These are phyloP conservation scores for Crotalus helleri DNA, from an alignment of 2,113 vertebrate genomes.

Conservation along the genomic window DNA sequence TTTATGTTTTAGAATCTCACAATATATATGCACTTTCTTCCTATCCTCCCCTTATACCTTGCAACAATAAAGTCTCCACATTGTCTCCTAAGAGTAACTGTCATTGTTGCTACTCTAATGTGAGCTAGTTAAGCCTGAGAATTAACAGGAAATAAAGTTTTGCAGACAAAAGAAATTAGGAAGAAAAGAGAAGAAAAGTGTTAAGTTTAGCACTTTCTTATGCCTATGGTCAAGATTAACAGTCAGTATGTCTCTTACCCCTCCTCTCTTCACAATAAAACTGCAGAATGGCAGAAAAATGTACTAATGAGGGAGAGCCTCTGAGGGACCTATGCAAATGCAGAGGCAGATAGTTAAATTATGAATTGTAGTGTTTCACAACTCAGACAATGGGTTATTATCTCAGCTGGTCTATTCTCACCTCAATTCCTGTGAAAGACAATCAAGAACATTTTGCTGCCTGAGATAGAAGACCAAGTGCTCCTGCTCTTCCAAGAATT, in stretches of 20 bases:
- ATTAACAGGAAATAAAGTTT: neutral
- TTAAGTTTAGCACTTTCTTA: neutral
- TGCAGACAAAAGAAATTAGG: neutral
- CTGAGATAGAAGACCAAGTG: neutral
- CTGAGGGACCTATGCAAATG: neutral
- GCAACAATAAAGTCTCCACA: neutral
- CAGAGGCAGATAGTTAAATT: conserved; percentile 1
- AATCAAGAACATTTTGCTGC: neutral
- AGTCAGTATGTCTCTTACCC: neutral
- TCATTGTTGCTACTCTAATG: neutral
- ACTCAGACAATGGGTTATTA: neutral
- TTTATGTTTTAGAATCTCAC: neutral
- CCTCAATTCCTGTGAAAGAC: neutral
- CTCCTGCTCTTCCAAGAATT: neutral
- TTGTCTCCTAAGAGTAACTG: neutral
- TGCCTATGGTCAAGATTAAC: conserved; percentile 2
- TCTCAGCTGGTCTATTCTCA: neutral
- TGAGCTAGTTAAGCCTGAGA: neutral
- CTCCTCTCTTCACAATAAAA: neutral
- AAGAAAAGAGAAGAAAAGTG: neutral
- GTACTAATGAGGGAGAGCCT: neutral
- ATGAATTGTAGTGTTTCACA: neutral
- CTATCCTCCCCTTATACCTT: neutral
- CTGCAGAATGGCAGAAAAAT: neutral
- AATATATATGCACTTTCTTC: neutral